Evolutionary conservation across 2,113 vertebrate genomes (phyloP).

Genomic region (Osmerus eperlanus): DNA sequence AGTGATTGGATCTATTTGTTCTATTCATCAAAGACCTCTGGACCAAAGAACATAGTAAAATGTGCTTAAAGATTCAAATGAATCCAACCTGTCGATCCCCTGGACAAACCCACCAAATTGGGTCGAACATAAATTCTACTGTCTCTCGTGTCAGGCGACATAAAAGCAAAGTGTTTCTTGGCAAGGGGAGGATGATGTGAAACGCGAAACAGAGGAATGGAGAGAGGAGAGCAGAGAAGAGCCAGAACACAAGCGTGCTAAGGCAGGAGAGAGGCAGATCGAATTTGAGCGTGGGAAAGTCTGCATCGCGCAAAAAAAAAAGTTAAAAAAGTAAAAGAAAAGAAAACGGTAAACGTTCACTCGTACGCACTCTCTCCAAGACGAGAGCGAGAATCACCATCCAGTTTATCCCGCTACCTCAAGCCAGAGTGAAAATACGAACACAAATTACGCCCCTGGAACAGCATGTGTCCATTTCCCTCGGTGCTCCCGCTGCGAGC

Average conservation of each 20-base stretch:
- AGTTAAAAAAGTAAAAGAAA: background rate
- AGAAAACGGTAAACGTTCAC: background rate
- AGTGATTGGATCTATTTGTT: too few species aligned
- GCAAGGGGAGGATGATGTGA: background rate
- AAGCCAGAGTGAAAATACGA: constrained; percentile 1
- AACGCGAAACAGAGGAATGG: constrained; percentile 5
- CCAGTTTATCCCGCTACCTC: constrained; percentile 13
- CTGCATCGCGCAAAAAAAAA: background rate
- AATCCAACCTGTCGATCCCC: too few species aligned
- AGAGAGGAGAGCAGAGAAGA: background rate
- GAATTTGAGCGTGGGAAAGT: background rate
- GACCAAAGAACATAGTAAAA: too few species aligned
- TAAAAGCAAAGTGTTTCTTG: constrained; percentile 8
- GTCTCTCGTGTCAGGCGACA: background rate
- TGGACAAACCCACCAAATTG: too few species aligned
- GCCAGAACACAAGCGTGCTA: background rate
- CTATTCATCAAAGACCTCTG: too few species aligned
- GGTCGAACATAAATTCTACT: background rate
- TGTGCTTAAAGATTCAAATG: too few species aligned
- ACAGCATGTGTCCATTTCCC: background rate
- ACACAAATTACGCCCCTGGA: constrained; percentile 13
- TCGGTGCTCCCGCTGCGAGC: background rate
- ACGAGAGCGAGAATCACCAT: constrained; percentile 14
- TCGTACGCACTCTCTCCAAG: constrained; percentile 14
- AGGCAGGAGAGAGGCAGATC: background rate